A percentile compares a stretch with the other conserved stretches of the same genome.
These are phyloP conservation scores for Tenrec ecaudatus DNA, from an alignment of 2,113 vertebrate species.

Conservation along the genomic window DNA sequence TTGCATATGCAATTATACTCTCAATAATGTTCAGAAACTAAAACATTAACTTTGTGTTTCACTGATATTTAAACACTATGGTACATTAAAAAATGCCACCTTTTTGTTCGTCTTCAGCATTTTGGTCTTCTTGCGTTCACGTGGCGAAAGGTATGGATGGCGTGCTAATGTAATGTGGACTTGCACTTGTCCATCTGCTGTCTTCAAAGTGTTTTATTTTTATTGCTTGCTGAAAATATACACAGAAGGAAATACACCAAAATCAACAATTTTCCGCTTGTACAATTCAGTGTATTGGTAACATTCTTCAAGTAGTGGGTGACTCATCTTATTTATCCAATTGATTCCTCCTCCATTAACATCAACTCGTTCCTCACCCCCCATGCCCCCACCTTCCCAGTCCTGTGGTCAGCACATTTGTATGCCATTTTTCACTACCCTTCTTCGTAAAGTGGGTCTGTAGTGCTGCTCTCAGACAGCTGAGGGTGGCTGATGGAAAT, in stretches of 20 bases:
- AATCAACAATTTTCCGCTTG: not conserved
- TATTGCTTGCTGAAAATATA: not conserved
- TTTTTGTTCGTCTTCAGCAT: not conserved
- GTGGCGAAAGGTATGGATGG: not conserved
- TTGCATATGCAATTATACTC: slow-evolving; percentile 60
- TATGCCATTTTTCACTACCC: not conserved
- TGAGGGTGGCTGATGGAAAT: not conserved
- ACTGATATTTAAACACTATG: too few relatives aligned
- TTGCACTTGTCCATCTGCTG: not conserved
- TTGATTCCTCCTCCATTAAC: not conserved
- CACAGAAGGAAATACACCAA: not conserved
- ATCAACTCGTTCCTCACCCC: not conserved
- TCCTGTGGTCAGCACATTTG: not conserved
- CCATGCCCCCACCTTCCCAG: too few relatives aligned
- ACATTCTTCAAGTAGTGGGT: not conserved
- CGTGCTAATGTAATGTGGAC: not conserved
- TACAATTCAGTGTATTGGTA: not conserved
- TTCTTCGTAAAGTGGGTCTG: not conserved
- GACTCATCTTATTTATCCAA: not conserved
- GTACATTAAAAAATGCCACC: not conserved
- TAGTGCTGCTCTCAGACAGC: not conserved
- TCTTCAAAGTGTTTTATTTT: not conserved
- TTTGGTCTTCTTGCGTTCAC: not conserved
- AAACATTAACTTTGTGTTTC: slow-evolving; percentile 53
- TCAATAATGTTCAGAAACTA: slow-evolving; percentile 50